Evolutionary conservation across 2,888 invertebrate species (phyloP).

Genomic region (Holacanthella duospinosa): DNA sequence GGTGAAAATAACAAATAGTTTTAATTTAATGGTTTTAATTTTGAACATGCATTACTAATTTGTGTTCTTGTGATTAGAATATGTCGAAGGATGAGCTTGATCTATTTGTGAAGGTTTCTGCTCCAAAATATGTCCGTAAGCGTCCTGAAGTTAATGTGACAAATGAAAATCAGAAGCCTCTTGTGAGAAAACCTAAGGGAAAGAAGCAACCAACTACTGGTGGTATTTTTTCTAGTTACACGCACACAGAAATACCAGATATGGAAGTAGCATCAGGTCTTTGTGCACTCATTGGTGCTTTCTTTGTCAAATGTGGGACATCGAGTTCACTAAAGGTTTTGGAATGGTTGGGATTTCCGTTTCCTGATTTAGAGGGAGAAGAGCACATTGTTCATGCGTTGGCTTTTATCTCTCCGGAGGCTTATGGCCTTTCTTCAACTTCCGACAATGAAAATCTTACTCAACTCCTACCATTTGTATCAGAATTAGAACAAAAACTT

Average conservation of each 20-base stretch:
- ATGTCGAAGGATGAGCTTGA: slow-evolving; percentile 9
- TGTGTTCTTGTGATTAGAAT: neutral
- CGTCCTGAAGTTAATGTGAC: neutral
- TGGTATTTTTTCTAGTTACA: slow-evolving; percentile 9
- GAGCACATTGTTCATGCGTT: neutral
- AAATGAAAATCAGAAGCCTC: neutral
- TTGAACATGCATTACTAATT: too few species aligned
- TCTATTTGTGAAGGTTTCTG: neutral
- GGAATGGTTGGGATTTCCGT: slow-evolving; percentile 10
- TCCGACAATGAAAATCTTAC: neutral
- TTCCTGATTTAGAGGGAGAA: slow-evolving; percentile 10
- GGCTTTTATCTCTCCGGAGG: neutral
- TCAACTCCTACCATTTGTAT: neutral
- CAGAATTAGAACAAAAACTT: slow-evolving; percentile 51
- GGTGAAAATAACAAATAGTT: neutral
- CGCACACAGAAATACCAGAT: slow-evolving; percentile 12
- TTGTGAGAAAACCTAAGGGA: neutral
- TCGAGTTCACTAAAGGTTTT: slow-evolving; percentile 10
- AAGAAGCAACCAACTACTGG: neutral
- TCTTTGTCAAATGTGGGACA: slow-evolving; percentile 9
- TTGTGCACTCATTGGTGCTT: slow-evolving; percentile 9
- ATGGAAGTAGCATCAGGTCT: slow-evolving; percentile 7
- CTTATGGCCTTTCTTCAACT: neutral
- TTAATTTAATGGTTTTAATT: neutral
- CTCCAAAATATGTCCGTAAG: neutral